phyloP scores from a whole-genome alignment of 2,888 invertebrate species.

The Mythimna loreyi region DNA sequence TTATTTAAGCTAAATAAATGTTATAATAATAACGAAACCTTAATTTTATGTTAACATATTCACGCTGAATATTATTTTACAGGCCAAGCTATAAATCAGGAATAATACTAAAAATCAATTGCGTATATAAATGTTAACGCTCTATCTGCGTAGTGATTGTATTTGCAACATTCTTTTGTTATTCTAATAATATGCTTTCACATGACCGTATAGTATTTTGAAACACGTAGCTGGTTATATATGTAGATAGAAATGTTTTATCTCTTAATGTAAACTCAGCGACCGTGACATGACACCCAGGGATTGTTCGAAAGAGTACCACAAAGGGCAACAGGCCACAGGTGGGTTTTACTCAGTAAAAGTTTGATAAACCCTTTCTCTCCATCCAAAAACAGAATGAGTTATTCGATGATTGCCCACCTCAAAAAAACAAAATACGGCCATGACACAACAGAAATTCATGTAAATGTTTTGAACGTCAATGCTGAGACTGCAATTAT shows the following conservation, averaged over 20 bases:
- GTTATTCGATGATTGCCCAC: no score
- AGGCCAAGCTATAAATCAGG: slow-evolving; percentile 22
- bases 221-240: slow-evolving; percentile 49
- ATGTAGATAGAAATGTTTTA: slow-evolving; percentile 40
- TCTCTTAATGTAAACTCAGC: slow-evolving; percentile 50
- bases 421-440: slow-evolving; percentile 2
- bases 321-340: no score
- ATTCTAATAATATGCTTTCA: slow-evolving; percentile 61
- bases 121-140: slow-evolving; percentile 39
- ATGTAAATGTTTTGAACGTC: slow-evolving; percentile 50
- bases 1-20: slow-evolving; percentile 55
- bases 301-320: no score
- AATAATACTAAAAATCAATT: slow-evolving; percentile 42
- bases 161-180: slow-evolving; percentile 55
- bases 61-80: slow-evolving; percentile 34
- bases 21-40: slow-evolving; percentile 43
- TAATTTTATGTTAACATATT: slow-evolving; percentile 45
- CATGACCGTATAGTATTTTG: slow-evolving; percentile 50
- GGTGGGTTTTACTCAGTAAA: no score
- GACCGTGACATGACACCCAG: slow-evolving; percentile 25
- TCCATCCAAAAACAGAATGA: no score
- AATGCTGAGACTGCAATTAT: slow-evolving; percentile 42
- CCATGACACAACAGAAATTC: slow-evolving; percentile 53
- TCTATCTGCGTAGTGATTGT: slow-evolving; percentile 34
- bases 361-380: no score